Evolutionary conservation across 2,113 vertebrate genomes (phyloP).

Genomic region (Pan troglodytes): NHGRI_mPanTro3-v2.1_pri NC_072403.2:49502501-49503000

Average conservation of each 20-base stretch:
- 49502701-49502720: neutral
- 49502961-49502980: neutral
- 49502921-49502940: neutral
- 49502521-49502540: neutral
- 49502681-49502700: neutral
- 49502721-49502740: neutral
- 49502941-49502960: neutral
- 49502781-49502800: neutral
- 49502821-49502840: neutral
- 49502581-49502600: neutral
- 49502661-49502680: conserved; percentile 4
- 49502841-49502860: neutral
- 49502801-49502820: neutral
- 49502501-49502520: neutral
- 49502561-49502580: conserved; percentile 48
- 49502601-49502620: neutral
- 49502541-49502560: neutral
- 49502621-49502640: neutral
- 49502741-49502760: neutral
- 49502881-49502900: neutral
- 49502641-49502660: neutral
- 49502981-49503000: neutral
- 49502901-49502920: neutral
- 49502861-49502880: neutral
- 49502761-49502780: neutral